A percentile compares a stretch with the other conserved stretches of the same genome.
Conservation (phyloP, 2,888 invertebrate species). For the Drosophila kambysellisi region DNA sequence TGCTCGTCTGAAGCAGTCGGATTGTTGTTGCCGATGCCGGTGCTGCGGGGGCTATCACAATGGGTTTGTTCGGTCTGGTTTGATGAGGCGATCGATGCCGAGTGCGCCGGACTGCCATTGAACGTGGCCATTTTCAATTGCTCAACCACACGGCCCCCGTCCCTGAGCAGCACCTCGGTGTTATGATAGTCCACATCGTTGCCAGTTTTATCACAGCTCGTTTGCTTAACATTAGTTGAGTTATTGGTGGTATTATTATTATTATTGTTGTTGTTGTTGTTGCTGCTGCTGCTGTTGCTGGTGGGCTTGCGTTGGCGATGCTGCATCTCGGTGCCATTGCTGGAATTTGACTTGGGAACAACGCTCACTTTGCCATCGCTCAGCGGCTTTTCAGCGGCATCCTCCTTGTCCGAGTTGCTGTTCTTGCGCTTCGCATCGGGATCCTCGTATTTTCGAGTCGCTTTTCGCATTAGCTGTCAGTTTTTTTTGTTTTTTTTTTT, state of each 20-base stretch:
- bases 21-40: slow-evolving; percentile 38
- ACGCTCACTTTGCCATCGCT: slow-evolving; percentile 33
- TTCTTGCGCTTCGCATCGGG: slow-evolving; percentile 82
- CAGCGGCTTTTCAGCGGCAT: slow-evolving; percentile 66
- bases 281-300: slow-evolving; percentile 63
- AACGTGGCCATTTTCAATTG: slow-evolving; percentile 73
- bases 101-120: slow-evolving; percentile 73
- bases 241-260: slow-evolving; percentile 66
- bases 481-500: slow-evolving; percentile 3
- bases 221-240: slow-evolving; percentile 62
- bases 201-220: slow-evolving; percentile 75
- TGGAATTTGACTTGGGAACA: slow-evolving; percentile 16
- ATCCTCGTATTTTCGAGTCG: slow-evolving; percentile 72
- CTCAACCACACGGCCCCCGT: slow-evolving; percentile 63
- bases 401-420: slow-evolving; percentile 82
- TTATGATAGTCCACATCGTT: slow-evolving; percentile 67
- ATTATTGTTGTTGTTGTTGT: slow-evolving; percentile 67
- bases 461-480: slow-evolving; percentile 63
- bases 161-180: slow-evolving; percentile 72
- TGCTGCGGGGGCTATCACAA: slow-evolving; percentile 71
- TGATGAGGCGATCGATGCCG: slow-evolving; percentile 73
- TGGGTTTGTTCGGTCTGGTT: slow-evolving; percentile 83
- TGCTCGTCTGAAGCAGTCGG: slow-evolving; percentile 38
- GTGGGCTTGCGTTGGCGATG: slow-evolving; percentile 83
- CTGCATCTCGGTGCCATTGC: slow-evolving; percentile 78